phyloP scores from a whole-genome alignment of 2,888 invertebrate species.

The Pemphredon lugubris region DNA sequence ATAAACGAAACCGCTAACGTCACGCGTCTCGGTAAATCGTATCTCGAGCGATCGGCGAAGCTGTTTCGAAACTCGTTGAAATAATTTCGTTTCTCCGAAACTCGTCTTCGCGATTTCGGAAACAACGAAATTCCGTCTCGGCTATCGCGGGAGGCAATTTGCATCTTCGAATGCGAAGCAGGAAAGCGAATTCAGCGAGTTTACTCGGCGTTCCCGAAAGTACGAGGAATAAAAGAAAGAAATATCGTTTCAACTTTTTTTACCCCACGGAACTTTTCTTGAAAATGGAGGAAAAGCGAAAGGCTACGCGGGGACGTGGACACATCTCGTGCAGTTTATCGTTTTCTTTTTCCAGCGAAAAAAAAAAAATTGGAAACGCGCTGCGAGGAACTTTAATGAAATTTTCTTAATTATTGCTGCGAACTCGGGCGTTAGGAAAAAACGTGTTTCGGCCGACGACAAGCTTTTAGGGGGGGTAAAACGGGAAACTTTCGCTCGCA shows the following conservation, averaged over 20 bases:
- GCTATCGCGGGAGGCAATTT: neutral
- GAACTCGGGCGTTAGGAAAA: neutral
- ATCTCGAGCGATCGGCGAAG: no score
- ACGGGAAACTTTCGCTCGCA: no score
- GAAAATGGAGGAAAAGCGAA: neutral
- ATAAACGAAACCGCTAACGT: no score
- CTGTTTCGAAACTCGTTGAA: no score
- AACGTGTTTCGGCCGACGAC: neutral
- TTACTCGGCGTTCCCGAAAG: neutral
- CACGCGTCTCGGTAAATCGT: no score
- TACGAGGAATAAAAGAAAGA: neutral
- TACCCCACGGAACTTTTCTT: slow-evolving; percentile 1
- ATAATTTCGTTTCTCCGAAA: no score
- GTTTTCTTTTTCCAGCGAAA: no score
- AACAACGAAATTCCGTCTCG: neutral
- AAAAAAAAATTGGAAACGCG: no score
- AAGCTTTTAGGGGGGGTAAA: neutral
- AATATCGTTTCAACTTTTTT: neutral
- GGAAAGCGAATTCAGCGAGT: no score
- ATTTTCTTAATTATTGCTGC: no score
- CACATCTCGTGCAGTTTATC: neutral
- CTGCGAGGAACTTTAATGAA: no score
- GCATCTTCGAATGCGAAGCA: slow-evolving; percentile 4
- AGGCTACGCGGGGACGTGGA: neutral
- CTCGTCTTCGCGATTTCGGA: neutral